Conservation (phyloP, 2,797 vertebrate species). For the Rhabdophis nuchalis region DNA sequence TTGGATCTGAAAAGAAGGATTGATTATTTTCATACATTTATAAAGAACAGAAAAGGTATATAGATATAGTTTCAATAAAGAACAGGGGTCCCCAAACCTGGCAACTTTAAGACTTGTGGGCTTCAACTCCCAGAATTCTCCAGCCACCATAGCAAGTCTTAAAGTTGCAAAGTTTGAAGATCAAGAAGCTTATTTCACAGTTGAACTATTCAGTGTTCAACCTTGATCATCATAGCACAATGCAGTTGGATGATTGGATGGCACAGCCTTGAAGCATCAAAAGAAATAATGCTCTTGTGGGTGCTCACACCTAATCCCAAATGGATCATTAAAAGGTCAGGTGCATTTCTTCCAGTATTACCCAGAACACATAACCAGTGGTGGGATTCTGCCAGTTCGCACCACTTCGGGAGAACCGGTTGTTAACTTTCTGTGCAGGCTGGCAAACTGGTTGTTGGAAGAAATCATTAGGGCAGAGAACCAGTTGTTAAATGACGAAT, state of each 20-base stretch:
- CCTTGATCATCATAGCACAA: neutral
- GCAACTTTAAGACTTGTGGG: no score
- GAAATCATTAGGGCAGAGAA: no score
- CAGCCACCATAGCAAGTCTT: no score
- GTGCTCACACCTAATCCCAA: neutral
- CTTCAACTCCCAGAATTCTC: no score
- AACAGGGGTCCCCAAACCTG: neutral
- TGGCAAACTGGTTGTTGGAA: no score
- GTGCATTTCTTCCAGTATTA: neutral
- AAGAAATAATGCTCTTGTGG: neutral
- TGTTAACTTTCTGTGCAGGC: no score
- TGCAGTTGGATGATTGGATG: neutral
- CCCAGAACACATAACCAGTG: neutral
- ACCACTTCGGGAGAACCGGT: no score
- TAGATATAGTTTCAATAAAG: neutral
- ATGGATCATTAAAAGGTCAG: neutral
- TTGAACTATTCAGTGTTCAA: neutral
- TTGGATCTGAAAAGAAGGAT: constrained; percentile 56
- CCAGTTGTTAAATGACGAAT: no score
- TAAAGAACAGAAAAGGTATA: neutral
- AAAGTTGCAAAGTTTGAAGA: no score
- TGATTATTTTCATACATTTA: rapidly evolving
- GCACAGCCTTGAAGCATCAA: neutral
- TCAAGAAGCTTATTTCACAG: neutral
- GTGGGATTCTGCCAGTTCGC: no score